Percentiles rank a stretch among this genome's conserved stretches.
These are phyloP conservation scores for Drosophila dives DNA, from an alignment of 2,888 invertebrate species.

Conservation along the genomic window DNA sequence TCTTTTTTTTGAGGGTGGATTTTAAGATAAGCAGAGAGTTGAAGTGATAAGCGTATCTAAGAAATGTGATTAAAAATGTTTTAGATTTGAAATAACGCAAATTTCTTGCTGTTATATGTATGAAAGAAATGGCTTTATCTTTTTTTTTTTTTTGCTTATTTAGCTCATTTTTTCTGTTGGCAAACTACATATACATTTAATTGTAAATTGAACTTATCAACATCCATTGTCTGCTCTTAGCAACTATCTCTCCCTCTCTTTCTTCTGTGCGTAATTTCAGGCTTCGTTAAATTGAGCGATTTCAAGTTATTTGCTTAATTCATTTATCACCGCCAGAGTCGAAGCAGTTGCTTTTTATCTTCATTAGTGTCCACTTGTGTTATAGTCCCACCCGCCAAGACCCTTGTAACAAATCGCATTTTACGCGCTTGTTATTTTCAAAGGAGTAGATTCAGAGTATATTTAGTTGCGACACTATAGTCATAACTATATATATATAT, in stretches of 20 bases:
- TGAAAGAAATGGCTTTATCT: background rate
- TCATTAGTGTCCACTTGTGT: constrained; percentile 62
- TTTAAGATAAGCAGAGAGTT: constrained; percentile 31
- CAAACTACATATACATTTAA: constrained; percentile 23
- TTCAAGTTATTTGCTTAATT: constrained; percentile 57
- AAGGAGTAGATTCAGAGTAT: background rate
- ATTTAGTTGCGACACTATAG: constrained; percentile 21
- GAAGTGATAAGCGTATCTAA: constrained; percentile 45
- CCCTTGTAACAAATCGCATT: constrained; percentile 26
- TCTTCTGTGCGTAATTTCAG: constrained; percentile 56
- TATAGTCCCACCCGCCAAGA: constrained; percentile 5
- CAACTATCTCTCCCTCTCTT: background rate
- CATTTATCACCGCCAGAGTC: constrained; percentile 39
- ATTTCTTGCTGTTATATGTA: constrained; percentile 16
- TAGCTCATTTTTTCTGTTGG: constrained; percentile 21
- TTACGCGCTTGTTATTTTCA: background rate
- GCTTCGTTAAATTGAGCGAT: constrained; percentile 51
- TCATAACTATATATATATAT: constrained; percentile 8
- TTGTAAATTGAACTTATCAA: constrained; percentile 68
- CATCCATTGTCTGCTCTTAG: constrained; percentile 37
- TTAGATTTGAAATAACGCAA: constrained; percentile 38
- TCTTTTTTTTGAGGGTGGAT: background rate
- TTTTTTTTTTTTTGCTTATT: background rate
- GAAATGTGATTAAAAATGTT: constrained; percentile 35
- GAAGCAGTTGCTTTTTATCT: constrained; percentile 51